phyloP scores from a whole-genome alignment of 1,140 invertebrate genomes.

The Conus ventricosus region DNA sequence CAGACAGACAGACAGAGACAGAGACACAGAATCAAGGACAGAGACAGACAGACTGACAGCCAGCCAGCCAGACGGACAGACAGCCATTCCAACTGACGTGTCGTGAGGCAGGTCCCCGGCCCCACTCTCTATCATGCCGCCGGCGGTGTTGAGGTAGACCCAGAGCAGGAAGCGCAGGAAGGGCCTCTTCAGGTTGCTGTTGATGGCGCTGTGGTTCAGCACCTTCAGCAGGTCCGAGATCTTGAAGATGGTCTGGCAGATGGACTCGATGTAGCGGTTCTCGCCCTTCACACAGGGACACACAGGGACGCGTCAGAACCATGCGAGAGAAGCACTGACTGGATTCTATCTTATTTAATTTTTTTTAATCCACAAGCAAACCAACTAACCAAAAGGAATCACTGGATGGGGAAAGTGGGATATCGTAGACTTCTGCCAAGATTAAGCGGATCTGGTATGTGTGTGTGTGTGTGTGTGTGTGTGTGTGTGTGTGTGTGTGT shows the following conservation, averaged over 20 bases:
- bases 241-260: constrained; percentile 74
- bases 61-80: background rate
- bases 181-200: constrained; percentile 69
- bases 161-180: constrained; percentile 70
- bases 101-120: constrained; percentile 72
- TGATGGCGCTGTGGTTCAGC: constrained; percentile 63
- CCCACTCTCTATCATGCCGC: constrained; percentile 72
- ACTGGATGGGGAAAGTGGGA: too few species aligned
- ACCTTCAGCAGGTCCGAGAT: constrained; percentile 69
- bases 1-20: background rate
- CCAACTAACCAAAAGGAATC: too few species aligned
- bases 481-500: too few species aligned
- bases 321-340: too few species aligned
- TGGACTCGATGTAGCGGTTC: constrained; percentile 73
- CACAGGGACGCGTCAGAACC: too few species aligned
- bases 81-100: constrained; percentile 47
- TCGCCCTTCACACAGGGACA: constrained; percentile 64
- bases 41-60: too few species aligned
- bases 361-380: too few species aligned
- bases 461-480: too few species aligned
- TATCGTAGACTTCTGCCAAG: too few species aligned
- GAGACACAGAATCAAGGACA: background rate
- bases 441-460: too few species aligned
- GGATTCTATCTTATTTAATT: too few species aligned
- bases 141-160: constrained; percentile 73